Conservation (phyloP, 1,140 invertebrate genomes). For the Caenorhabditis brenneri region DNA sequence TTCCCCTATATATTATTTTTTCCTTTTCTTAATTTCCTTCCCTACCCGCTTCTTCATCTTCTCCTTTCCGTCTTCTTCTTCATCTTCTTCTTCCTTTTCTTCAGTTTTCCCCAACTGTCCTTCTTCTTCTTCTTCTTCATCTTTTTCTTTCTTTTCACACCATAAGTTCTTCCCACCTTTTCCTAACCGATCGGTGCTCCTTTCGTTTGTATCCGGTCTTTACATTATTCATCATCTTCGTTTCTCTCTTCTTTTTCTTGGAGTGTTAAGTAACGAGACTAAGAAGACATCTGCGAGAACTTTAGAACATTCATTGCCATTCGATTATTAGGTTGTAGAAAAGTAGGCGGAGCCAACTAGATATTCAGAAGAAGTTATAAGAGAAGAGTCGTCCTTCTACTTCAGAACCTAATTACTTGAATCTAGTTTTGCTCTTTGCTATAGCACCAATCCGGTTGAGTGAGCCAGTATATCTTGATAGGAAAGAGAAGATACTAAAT, state of each 20-base stretch:
- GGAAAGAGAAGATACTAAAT: too few relatives aligned
- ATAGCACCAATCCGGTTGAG: too few relatives aligned
- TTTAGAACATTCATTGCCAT: background rate
- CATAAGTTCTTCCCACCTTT: slow-evolving; percentile 16
- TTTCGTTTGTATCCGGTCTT: background rate
- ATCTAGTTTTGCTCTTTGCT: too few relatives aligned
- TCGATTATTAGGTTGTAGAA: background rate
- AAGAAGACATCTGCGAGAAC: background rate
- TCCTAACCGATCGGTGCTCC: background rate
- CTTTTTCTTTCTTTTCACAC: background rate
- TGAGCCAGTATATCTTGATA: too few relatives aligned
- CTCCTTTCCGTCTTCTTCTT: background rate
- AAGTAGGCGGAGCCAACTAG: background rate
- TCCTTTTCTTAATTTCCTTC: slow-evolving; percentile 2
- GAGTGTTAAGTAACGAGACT: background rate
- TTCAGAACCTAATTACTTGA: too few relatives aligned
- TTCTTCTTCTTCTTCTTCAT: background rate
- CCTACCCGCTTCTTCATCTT: background rate
- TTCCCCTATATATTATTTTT: slow-evolving; percentile 17
- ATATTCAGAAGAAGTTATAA: too few relatives aligned
- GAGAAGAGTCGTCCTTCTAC: too few relatives aligned
- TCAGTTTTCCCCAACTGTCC: background rate
- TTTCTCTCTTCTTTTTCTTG: background rate
- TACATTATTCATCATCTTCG: slow-evolving; percentile 39
- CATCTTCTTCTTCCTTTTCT: background rate